phyloP scores from a whole-genome alignment of 2,113 vertebrate genomes.

The Mus spicilegus region DNA sequence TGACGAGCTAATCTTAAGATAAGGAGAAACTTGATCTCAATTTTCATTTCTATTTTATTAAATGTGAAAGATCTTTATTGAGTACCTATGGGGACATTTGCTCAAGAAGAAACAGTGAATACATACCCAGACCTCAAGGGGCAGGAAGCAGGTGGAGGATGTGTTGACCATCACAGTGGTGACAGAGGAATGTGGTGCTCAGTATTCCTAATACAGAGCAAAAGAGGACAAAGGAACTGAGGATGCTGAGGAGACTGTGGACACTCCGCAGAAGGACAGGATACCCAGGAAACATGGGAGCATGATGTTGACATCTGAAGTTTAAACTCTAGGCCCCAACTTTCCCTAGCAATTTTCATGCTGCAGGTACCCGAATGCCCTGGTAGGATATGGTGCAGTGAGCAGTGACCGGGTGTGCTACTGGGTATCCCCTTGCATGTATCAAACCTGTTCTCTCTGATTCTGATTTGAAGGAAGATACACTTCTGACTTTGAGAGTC shows the following conservation, averaged over 20 bases:
- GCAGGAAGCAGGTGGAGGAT: background rate
- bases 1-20: background rate
- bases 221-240: background rate
- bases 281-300: background rate
- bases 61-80: background rate
- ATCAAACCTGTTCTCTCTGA: background rate
- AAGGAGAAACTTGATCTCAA: background rate
- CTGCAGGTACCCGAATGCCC: background rate
- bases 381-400: background rate
- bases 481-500: background rate
- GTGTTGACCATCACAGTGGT: background rate
- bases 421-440: background rate
- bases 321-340: background rate
- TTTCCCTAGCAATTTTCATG: background rate
- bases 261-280: background rate
- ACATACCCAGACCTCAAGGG: background rate
- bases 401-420: too few species aligned
- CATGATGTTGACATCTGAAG: background rate
- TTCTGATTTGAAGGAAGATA: background rate
- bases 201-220: background rate
- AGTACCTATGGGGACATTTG: background rate
- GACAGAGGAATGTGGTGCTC: background rate
- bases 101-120: background rate
- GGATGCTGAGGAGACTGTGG: too few species aligned
- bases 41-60: constrained; percentile 24